These are phyloP conservation scores for Diaprepes abbreviatus DNA, from an alignment of 2,888 invertebrate genomes.

Conservation along the genomic window DNA sequence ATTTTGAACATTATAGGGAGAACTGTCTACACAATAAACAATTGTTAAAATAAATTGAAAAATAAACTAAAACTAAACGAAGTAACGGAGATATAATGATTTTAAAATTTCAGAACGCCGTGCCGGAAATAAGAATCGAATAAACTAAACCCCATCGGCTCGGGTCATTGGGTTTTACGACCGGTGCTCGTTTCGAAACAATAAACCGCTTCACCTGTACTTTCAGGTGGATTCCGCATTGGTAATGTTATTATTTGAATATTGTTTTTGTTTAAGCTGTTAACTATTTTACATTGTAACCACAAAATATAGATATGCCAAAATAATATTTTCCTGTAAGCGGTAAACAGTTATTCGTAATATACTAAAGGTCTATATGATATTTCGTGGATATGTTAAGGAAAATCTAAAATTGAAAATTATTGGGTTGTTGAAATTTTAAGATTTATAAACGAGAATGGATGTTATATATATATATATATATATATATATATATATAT, in stretches of 20 bases:
- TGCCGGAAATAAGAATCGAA: slow-evolving; percentile 12
- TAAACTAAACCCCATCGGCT: slow-evolving; percentile 1
- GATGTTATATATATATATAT: too few relatives aligned
- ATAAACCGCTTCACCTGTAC: slow-evolving; percentile 32
- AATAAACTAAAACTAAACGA: neutral
- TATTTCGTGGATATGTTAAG: too few relatives aligned
- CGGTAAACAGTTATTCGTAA: too few relatives aligned
- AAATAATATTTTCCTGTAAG: too few relatives aligned
- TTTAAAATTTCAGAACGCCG: slow-evolving; percentile 2
- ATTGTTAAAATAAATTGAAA: too few relatives aligned
- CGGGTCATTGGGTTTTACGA: slow-evolving; percentile 38
- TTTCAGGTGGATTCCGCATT: slow-evolving; percentile 5
- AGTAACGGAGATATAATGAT: neutral
- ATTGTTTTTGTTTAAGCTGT: neutral
- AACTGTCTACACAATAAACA: neutral
- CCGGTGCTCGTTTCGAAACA: slow-evolving; percentile 27
- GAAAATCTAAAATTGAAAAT: too few relatives aligned
- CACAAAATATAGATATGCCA: too few relatives aligned
- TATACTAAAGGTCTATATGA: too few relatives aligned
- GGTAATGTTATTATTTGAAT: slow-evolving; percentile 4
- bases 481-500: too few relatives aligned
- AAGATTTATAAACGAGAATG: too few relatives aligned
- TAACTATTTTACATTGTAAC: neutral
- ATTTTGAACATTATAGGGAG: neutral
- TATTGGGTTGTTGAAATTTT: too few relatives aligned